Percentiles rank a stretch among this genome's conserved stretches.
phyloP scores from a whole-genome alignment of 2,888 invertebrate species.

The Nemurella pictetii region DNA sequence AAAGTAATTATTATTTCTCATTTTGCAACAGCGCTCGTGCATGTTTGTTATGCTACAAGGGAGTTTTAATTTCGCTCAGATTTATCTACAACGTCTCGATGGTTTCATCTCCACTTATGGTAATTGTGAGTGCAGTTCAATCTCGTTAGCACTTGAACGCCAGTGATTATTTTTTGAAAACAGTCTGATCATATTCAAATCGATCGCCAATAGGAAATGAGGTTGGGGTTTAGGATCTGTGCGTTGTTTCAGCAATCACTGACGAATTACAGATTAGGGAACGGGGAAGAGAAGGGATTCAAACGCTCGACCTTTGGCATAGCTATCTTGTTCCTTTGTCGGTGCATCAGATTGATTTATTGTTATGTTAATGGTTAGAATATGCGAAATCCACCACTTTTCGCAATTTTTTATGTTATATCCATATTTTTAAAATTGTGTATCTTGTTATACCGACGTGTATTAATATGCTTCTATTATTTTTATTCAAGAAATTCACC shows the following conservation, averaged over 20 bases:
- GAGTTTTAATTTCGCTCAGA: background rate
- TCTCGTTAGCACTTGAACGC: too few species aligned
- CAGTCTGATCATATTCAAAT: background rate
- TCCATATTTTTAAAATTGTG: too few species aligned
- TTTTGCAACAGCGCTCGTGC: background rate
- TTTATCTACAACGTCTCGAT: too few species aligned
- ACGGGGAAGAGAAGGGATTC: background rate
- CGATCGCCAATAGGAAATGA: background rate
- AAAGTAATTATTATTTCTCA: background rate
- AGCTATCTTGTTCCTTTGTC: background rate
- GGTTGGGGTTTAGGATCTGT: background rate
- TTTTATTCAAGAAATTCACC: too few species aligned
- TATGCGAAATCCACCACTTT: background rate
- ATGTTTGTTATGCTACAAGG: background rate
- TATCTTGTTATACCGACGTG: too few species aligned
- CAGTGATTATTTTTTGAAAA: too few species aligned
- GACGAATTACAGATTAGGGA: background rate
- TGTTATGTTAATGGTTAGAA: background rate
- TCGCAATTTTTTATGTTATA: too few species aligned
- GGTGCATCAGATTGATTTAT: background rate
- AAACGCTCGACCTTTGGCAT: background rate
- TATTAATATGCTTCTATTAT: too few species aligned
- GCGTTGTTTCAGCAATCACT: background rate
- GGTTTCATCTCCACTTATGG: background rate
- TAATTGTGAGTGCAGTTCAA: background rate